phyloP scores from a whole-genome alignment of 2,797 vertebrate genomes.

The Hoplostethus mediterraneus region DNA sequence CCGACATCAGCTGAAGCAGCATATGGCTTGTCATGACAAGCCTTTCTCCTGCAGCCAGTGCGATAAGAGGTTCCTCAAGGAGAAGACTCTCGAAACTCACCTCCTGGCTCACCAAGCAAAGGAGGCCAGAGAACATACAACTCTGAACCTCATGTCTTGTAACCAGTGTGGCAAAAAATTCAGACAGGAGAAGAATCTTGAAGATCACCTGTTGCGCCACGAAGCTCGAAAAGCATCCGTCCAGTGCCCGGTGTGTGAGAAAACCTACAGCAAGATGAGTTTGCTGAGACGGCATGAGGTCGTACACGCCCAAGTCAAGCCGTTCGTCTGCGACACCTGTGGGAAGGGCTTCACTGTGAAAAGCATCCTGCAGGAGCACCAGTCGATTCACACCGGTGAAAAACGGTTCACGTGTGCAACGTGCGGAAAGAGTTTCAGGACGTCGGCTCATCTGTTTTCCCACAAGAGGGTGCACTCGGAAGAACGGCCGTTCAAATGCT shows the following conservation, averaged over 20 bases:
- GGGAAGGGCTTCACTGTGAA: background rate
- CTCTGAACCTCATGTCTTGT: too few relatives aligned
- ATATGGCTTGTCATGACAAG: background rate
- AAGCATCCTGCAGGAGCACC: background rate
- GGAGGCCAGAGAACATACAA: too few relatives aligned
- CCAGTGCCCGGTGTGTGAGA: slow-evolving; percentile 5
- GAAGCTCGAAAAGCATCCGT: background rate
- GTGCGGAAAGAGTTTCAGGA: slow-evolving; percentile 15
- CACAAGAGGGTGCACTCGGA: background rate
- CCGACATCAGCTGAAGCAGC: background rate
- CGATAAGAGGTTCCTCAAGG: too few relatives aligned
- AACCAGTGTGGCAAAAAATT: too few relatives aligned
- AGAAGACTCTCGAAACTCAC: too few relatives aligned
- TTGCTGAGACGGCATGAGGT: background rate
- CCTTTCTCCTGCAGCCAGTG: background rate
- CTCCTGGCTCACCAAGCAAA: too few relatives aligned
- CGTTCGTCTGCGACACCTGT: background rate
- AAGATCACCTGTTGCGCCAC: background rate
- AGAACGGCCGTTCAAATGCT: background rate
- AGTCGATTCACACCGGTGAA: slow-evolving; percentile 5
- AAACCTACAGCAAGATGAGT: background rate
- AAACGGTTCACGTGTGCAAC: slow-evolving; percentile 2
- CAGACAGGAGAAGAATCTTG: background rate
- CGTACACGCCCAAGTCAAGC: background rate
- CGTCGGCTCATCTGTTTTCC: background rate